Evolutionary conservation across 2,797 vertebrate genomes (phyloP).

Genomic region (Dendrocincla fuliginosa): DNA sequence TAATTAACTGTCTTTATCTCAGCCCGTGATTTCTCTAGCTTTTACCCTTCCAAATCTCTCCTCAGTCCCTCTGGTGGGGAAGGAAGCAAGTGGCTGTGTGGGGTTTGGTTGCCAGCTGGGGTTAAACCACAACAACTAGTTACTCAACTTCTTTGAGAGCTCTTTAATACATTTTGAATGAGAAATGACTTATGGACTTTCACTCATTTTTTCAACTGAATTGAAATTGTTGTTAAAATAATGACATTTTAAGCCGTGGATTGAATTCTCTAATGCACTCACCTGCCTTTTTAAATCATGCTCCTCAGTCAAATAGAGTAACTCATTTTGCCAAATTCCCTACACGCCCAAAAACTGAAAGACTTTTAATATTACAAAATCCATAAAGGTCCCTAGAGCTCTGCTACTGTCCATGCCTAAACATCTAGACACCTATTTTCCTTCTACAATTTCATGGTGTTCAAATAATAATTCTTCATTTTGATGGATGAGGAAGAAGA

Average conservation of each 20-base stretch:
- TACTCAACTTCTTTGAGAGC: background rate
- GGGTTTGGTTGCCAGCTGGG: background rate
- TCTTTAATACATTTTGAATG: background rate
- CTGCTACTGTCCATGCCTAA: background rate
- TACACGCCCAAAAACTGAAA: background rate
- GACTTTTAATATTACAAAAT: background rate
- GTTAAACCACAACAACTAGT: background rate
- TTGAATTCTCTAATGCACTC: background rate
- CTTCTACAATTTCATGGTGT: background rate
- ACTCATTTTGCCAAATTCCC: background rate
- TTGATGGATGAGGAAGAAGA: background rate
- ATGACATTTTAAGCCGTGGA: background rate
- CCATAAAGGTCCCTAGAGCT: background rate
- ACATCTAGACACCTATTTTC: background rate
- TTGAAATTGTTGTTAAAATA: background rate
- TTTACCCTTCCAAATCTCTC: background rate
- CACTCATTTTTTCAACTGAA: background rate
- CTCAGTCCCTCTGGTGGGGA: background rate
- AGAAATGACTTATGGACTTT: background rate
- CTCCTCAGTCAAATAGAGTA: background rate
- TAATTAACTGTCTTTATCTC: background rate
- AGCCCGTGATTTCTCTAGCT: background rate
- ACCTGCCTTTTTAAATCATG: background rate
- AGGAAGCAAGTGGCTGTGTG: background rate
- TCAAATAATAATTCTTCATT: background rate